Evolutionary conservation across 2,113 vertebrate species (phyloP), one percentile per base, ranked within the genome.

Genomic region (Vulpes ferrilata): DNA sequence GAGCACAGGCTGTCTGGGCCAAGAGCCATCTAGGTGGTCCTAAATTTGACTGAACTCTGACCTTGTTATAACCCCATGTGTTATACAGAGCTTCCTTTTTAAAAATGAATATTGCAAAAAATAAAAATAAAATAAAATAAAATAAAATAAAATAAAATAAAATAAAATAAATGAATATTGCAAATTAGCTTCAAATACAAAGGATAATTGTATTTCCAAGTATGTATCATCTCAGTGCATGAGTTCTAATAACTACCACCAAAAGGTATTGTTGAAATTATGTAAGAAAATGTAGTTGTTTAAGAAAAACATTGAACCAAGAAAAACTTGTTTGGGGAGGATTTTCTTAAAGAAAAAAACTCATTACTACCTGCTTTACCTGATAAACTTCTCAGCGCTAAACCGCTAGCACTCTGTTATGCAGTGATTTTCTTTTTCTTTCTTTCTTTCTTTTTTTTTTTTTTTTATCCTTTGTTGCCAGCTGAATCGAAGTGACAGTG

Each of bases 401-500:
- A 11, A 38, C 69, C 22, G 2, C 67, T 16, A 20, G 17, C 55
- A 22, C 10, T 11, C 38, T 51, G 16, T 73, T 67, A 30, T 6
- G 2, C 7, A n/a, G 67, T 92, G 13, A 93, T 48, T 86, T 81
- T 62, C 73, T 32, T 43, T 60, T 38, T 55, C 17, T 71, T 60
- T 22, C 20, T 60, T 22, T 23, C 59, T 60, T 12, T 16, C 73
- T 43, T 59, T 71, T 48, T 6, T 12, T 16, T 82, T 43, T 59
- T 71, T 48, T 55, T 22, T 35, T 13, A 32, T 95, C 19, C 90
- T 19, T 74, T 98, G 88, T 97, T 96, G 22, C 51, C 98, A 99
- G 99, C 35, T 99, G 98, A 99, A 99, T 97, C 98, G 99, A 76
- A 99, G 99, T 32, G 99, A 99, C 98, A 99, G 99, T 0, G 99